Base-by-base conservation (phyloP, 2,113 vertebrate species). In the Marmota monax region DNA sequence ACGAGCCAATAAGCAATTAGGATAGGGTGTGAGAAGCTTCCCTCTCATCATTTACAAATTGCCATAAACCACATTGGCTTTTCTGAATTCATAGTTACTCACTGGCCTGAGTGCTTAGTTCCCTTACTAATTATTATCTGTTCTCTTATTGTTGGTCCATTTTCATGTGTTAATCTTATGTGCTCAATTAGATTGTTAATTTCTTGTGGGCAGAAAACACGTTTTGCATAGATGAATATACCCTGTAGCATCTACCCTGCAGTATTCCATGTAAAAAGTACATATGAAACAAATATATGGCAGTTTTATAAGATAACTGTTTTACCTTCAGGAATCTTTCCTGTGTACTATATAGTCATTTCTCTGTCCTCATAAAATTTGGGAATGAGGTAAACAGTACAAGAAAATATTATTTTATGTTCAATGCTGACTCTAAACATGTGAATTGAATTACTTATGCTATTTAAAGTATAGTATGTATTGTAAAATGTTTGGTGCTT, bases 121-220 rank as follows among this genome's bases (percentile, higher is more conserved):
- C 37, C 76, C 76, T 79, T 91, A 61, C n/a, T 84, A 72, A 63
- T 67, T 93, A 86, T 91, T 42, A 61, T 80, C 72, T n/a, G 20
- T 63, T 91, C 53, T 42, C 13, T n/a, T 83, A 17, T 37, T 63
- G 39, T 29, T 11, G 42, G 37, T 42, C 32, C 5, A 69, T 88
- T 92, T 93, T 88, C 88, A 65, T 82, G 16, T 91, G n/a, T 88
- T 88, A 56, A 42, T 67, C 27, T 93, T 53, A 79, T 96, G 93
- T 96, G 1, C 25, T 88, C 23, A 25, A 56, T 76, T 88, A 74
- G 7, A 53, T 20, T 82, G 37, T 84, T 48, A 92, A 74, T 25
- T 80, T 29, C 29, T 80, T 92, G 53, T 92, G 32, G 78, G 18
- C 5, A 88, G n/a, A 80, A 5, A 82, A 79, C 78, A 91, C 7